These are phyloP conservation scores for Bombylius discolor DNA, from an alignment of 2,888 invertebrate genomes.

Conservation along the genomic window DNA sequence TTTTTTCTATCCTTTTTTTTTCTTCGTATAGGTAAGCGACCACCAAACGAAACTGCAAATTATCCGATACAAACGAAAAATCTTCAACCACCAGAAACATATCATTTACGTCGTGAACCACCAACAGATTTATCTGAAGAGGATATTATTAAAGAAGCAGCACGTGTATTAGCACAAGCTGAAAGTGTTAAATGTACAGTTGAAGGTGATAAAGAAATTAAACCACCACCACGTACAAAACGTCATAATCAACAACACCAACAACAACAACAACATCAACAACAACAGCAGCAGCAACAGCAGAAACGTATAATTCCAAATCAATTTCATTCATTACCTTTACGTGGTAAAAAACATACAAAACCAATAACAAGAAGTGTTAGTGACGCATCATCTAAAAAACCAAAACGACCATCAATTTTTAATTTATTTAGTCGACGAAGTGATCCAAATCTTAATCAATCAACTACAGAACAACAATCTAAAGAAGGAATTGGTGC, in stretches of 20 bases:
- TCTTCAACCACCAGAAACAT: slow-evolving; percentile 23
- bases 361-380: slow-evolving; percentile 43
- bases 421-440: slow-evolving; percentile 51
- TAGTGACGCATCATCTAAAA: slow-evolving; percentile 43
- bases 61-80: slow-evolving; percentile 29
- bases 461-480: slow-evolving; percentile 11
- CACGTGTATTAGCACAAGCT: slow-evolving; percentile 59
- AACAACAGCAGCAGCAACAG: slow-evolving; percentile 10
- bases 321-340: slow-evolving; percentile 51
- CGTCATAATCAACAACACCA: slow-evolving; percentile 8
- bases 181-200: slow-evolving; percentile 56
- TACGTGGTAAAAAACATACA: slow-evolving; percentile 41
- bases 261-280: no score
- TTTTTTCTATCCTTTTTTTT: no score
- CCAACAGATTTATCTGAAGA: slow-evolving; percentile 57
- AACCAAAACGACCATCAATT: slow-evolving; percentile 47
- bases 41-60: slow-evolving; percentile 26
- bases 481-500: slow-evolving; percentile 33
- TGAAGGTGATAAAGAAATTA: slow-evolving; percentile 29
- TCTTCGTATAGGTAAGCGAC: slow-evolving; percentile 24
- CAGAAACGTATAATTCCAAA: not conserved
- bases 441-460: slow-evolving; percentile 41
- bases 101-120: slow-evolving; percentile 41
- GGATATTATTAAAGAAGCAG: slow-evolving; percentile 63
- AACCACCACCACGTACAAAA: slow-evolving; percentile 20